Percentiles rank a stretch among this genome's conserved stretches.
Conservation (phyloP, 2,888 invertebrate genomes). For the Mythimna vitellina region DNA sequence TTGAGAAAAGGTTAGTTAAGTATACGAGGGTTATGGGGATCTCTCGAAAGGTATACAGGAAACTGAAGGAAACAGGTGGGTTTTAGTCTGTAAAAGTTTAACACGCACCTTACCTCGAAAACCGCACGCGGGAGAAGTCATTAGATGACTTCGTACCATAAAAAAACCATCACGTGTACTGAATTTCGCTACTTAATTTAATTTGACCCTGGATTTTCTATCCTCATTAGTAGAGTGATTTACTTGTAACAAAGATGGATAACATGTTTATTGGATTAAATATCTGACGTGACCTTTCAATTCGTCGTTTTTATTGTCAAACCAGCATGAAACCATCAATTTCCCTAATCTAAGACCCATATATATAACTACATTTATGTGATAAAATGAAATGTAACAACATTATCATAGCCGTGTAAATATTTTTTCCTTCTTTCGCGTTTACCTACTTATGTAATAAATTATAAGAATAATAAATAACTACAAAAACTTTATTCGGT, state of each 20-base stretch:
- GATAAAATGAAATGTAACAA: too few species aligned
- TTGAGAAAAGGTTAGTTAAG: too few species aligned
- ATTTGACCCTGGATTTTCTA: background rate
- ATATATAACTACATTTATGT: background rate
- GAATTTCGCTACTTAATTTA: background rate
- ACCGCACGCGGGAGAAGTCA: too few species aligned
- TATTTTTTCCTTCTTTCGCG: conserved; percentile 28
- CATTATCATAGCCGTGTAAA: background rate
- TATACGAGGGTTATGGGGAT: too few species aligned
- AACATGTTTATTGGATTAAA: conserved; percentile 2
- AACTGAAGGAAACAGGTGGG: too few species aligned
- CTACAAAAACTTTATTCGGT: too few species aligned
- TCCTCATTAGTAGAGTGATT: background rate
- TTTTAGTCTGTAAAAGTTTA: too few species aligned
- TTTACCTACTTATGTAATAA: background rate
- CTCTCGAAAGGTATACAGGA: too few species aligned
- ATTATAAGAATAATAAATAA: too few species aligned
- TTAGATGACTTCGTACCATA: background rate
- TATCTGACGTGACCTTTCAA: conserved; percentile 8
- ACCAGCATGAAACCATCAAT: conserved; percentile 5
- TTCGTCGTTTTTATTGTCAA: conserved; percentile 29
- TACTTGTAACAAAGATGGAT: background rate
- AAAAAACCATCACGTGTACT: background rate
- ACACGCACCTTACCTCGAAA: too few species aligned
- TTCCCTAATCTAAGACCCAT: conserved; percentile 12